Conservation (phyloP, 2,888 invertebrate species). For the Oscheius onirici region DNA sequence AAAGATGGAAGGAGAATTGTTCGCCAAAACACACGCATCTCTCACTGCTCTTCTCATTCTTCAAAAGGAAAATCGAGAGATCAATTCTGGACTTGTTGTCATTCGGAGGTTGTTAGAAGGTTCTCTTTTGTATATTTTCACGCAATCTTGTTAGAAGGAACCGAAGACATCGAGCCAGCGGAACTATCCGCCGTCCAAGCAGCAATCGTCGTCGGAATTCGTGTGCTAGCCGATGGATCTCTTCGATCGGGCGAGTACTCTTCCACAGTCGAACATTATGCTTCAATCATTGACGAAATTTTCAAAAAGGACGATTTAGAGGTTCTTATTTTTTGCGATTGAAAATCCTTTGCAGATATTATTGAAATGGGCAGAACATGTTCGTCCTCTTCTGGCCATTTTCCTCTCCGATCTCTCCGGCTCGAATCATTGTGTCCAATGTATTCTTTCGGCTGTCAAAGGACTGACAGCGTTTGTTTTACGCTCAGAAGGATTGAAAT, state of each 20-base stretch:
- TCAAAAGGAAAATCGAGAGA: background rate
- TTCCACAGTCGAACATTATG: background rate
- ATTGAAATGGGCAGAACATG: constrained; percentile 29
- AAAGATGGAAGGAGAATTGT: constrained; percentile 16
- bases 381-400: constrained; percentile 21
- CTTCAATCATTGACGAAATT: constrained; percentile 6
- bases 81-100: constrained; percentile 1
- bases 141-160: constrained; percentile 16
- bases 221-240: constrained; percentile 24
- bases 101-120: background rate
- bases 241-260: background rate
- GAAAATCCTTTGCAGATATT: no score
- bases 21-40: constrained; percentile 14
- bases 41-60: constrained; percentile 16
- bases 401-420: constrained; percentile 14
- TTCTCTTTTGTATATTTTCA: background rate
- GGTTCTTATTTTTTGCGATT: no score
- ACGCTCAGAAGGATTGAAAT: background rate
- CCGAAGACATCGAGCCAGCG: background rate
- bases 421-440: constrained; percentile 4
- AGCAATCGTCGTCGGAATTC: constrained; percentile 22
- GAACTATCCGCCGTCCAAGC: constrained; percentile 25
- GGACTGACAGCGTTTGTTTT: background rate
- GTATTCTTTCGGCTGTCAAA: constrained; percentile 10
- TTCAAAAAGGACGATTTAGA: background rate